Evolutionary conservation across 2,797 vertebrate species (phyloP).

Genomic region (Danio choprae): DNA sequence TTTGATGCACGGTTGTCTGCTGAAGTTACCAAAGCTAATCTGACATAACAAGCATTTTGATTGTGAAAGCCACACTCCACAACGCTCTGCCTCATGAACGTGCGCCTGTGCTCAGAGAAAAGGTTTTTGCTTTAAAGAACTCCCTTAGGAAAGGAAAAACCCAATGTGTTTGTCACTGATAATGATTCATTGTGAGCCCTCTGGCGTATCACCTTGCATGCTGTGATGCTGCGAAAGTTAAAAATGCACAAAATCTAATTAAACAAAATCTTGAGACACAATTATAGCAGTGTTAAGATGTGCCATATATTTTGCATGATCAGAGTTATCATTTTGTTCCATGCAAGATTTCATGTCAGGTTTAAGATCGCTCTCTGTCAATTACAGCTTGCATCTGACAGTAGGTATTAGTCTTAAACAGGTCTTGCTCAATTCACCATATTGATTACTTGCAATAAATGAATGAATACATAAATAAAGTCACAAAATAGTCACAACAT

Average conservation of each 20-base stretch:
- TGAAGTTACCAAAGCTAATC: constrained; percentile 68
- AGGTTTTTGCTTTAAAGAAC: constrained; percentile 69
- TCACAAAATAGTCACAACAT: too few species aligned
- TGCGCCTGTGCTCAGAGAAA: constrained; percentile 66
- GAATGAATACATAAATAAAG: too few species aligned
- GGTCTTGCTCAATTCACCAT: too few species aligned
- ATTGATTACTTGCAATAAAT: too few species aligned
- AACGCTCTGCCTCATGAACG: constrained; percentile 48
- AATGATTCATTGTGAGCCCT: constrained; percentile 68
- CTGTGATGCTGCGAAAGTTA: constrained; percentile 24
- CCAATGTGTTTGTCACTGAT: constrained; percentile 73
- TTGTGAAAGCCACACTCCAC: constrained; percentile 56
- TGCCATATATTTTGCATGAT: too few species aligned
- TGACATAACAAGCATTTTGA: constrained; percentile 64
- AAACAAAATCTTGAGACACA: too few species aligned
- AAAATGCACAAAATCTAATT: background rate
- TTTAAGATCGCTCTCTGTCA: too few species aligned
- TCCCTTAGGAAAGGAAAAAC: constrained; percentile 58
- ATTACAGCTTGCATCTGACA: too few species aligned
- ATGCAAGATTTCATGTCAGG: too few species aligned
- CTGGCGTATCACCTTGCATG: constrained; percentile 38
- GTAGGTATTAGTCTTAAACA: too few species aligned
- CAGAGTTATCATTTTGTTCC: too few species aligned
- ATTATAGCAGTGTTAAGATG: too few species aligned
- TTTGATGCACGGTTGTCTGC: constrained; percentile 72